These are phyloP conservation scores for Typhlichthys eigenmanni DNA, from an alignment of 2,797 vertebrate genomes.

Conservation along the genomic window DNA sequence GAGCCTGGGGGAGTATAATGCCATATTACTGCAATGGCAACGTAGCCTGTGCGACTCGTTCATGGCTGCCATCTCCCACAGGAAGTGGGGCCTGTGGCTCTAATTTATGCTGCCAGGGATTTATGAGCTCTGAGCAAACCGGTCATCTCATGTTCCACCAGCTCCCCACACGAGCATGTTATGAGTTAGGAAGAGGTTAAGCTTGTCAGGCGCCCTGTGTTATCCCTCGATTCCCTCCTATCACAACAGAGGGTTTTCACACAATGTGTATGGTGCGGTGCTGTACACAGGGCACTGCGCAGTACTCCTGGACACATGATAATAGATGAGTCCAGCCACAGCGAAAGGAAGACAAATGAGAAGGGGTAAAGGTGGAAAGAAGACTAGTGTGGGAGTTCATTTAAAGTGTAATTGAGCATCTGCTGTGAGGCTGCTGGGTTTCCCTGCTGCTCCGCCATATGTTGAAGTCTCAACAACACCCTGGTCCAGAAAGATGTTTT, in stretches of 20 bases:
- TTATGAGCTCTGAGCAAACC: conserved; percentile 38
- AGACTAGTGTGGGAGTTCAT: conserved; percentile 30
- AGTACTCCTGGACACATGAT: not conserved
- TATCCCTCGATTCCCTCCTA: not conserved
- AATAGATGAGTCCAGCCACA: not conserved
- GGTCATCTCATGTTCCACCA: conserved; percentile 44
- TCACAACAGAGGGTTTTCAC: conserved; percentile 23
- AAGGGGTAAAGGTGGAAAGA: not conserved
- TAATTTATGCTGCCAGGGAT: conserved; percentile 47
- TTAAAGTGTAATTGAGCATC: conserved; percentile 20
- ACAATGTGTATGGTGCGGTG: conserved; percentile 5
- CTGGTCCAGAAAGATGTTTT: conserved; percentile 17
- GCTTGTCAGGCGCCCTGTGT: conserved; percentile 28
- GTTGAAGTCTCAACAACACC: conserved; percentile 21
- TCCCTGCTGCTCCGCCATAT: conserved; percentile 28
- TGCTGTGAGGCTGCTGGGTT: conserved; percentile 35
- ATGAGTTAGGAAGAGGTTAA: conserved; percentile 33
- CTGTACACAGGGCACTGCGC: not conserved
- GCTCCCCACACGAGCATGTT: conserved; percentile 22
- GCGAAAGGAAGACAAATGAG: not conserved
- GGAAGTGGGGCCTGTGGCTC: conserved; percentile 29
- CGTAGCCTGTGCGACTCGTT: conserved; percentile 21
- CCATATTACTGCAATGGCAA: conserved; percentile 21
- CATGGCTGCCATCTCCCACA: conserved; percentile 30
- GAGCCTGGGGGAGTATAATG: conserved; percentile 18